These are phyloP conservation scores for Nomada ruficornis DNA, from an alignment of 2,888 invertebrate genomes.

Conservation along the genomic window DNA sequence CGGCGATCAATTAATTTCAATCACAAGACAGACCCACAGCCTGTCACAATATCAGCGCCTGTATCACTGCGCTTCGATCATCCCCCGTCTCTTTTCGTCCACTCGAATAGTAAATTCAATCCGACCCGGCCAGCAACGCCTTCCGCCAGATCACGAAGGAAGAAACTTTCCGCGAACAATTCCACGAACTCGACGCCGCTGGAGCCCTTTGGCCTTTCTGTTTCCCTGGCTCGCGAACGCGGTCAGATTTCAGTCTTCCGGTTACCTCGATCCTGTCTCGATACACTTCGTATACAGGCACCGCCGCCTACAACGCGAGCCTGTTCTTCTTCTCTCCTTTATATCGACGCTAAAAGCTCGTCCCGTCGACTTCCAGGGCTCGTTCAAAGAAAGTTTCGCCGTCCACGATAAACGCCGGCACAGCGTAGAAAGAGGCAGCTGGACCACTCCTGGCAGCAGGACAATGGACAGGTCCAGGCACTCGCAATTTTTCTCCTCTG, in stretches of 20 bases:
- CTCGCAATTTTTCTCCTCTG: slow-evolving; percentile 47
- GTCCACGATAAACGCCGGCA: slow-evolving; percentile 51
- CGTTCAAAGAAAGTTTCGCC: slow-evolving; percentile 69
- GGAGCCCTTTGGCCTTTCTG: slow-evolving; percentile 42
- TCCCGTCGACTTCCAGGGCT: slow-evolving; percentile 58
- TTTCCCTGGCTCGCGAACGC: slow-evolving; percentile 29
- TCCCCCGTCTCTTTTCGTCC: slow-evolving; percentile 63
- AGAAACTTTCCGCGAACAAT: slow-evolving; percentile 68
- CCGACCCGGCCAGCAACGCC: slow-evolving; percentile 68
- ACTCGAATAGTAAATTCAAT: slow-evolving; percentile 65
- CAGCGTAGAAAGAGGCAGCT: not conserved
- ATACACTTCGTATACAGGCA: slow-evolving; percentile 15
- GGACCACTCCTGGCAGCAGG: slow-evolving; percentile 35
- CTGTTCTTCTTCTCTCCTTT: slow-evolving; percentile 35
- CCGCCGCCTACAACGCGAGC: slow-evolving; percentile 2
- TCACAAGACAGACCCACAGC: not conserved
- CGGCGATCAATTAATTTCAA: no score
- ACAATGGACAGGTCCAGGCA: slow-evolving; percentile 62
- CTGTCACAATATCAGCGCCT: not conserved
- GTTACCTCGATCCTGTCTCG: slow-evolving; percentile 53
- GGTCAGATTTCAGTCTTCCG: slow-evolving; percentile 55
- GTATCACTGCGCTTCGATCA: slow-evolving; percentile 18
- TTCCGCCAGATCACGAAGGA: slow-evolving; percentile 48
- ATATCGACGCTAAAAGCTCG: slow-evolving; percentile 64
- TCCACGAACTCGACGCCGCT: slow-evolving; percentile 28